Base-by-base conservation (phyloP, 64 coral and sea anemone genomes). In the Trachythela sp. region DNA sequence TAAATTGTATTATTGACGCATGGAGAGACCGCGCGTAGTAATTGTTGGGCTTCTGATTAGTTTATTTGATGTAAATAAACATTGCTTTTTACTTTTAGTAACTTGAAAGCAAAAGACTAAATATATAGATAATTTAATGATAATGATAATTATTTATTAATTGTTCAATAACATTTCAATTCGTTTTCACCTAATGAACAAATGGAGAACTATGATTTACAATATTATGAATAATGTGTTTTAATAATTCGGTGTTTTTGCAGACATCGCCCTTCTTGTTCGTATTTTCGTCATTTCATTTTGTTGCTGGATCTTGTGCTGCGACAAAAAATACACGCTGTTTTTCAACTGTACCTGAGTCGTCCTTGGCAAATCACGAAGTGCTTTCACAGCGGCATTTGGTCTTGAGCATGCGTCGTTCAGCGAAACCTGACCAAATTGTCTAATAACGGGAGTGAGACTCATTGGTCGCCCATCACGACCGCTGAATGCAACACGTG, bases 281-380 rank as follows among this genome's bases (percentile, higher is more conserved):
- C 75, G 8, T 13, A 80, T 35, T 39, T 80, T 80, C 35, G 75
- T 0, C 13, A 80, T 34, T 80, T 80, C 75, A 14, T 80, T 35
- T 80, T 80, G 75, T 39, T 80, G 75, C 30, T 80, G 31, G 33
- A 80, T 35, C 30, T 37, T 80, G 35, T 80, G 75, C 37, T 80
- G 33, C 13, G 75, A 80, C 20, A 80, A 39, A 37, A 80, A 80
- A 39, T 80, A 37, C 13, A 80, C 75, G 20, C 30, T 80, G 20
- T 15, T 80, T 80, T 80, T 80, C 33, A 80, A 39, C 13, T 80
- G 31, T 34, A 39, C 75, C 20, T 80, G 75, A 35, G 31, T 30
- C 2, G 15, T 35, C 17, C 35, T 80, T 39, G 75, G 75, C 75
- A 80, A 37, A 80, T 80, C 75, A 3, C 75, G 75, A 80, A 80